Base-by-base conservation (phyloP, 2,888 invertebrate genomes). In the Sesamia inferens region DNA sequence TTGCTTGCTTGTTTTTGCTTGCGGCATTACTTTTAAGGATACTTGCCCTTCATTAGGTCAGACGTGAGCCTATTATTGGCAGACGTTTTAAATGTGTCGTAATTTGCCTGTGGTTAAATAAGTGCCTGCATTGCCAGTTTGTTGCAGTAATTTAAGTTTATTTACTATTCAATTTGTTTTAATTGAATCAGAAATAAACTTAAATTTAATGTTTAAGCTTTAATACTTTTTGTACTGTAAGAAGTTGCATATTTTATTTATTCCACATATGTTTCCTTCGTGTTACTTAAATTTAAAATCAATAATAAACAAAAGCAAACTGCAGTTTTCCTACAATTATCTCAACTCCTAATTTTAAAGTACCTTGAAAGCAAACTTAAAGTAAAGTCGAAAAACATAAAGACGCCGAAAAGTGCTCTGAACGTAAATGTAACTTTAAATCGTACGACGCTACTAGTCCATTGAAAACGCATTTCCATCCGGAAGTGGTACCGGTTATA, bases 381-480 rank as follows among this genome's bases (percentile, higher is more conserved):
- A n/a, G 59, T 79, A 67, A 74, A 83, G 44, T 61, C 74, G 69
- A 79, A 81, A 82, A 80, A 79, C 79, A 81, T 79, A 78, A 81
- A 82, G 84, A 76, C 78, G n/a, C 39, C 57, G 73, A 85, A 76
- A 87, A 81, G 78, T 80, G 68, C 74, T 81, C 75, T 63, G 69
- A 84, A 79, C 69, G 74, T 82, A 79, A 76, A 86, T 84, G 84
- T 88, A 87, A 87, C 83, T 83, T 82, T 73, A 85, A 82, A 83
- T 84, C 79, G 83, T 83, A 82, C 83, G 87, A 84, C 78, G 79
- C 82, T 81, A 83, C 81, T 82, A 84, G 85, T 85, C 89, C 85
- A 90, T 90, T 87, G 89, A 89, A 86, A 87, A 86, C 90, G 91
- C 92, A 93, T 93, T 93, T 93, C 90, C 91, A 92, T 90, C 90